Conservation (phyloP, 2,113 vertebrate genomes). For the Setophaga kirtlandii region DNA sequence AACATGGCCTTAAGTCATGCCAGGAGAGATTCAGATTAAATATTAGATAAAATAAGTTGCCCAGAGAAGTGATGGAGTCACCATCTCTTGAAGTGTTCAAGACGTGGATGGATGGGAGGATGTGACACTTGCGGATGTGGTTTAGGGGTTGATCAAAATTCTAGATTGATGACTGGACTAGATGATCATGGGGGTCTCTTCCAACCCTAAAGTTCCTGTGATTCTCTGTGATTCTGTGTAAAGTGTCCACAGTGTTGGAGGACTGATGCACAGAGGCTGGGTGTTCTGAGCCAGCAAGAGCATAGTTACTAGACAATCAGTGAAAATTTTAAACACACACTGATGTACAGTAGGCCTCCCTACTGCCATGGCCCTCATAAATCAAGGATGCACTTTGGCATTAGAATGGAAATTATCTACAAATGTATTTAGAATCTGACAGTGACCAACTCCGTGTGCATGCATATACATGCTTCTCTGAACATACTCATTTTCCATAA, state of each 20-base stretch:
- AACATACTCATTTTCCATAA: neutral
- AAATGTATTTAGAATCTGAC: neutral
- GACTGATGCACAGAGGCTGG: neutral
- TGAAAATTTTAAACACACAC: neutral
- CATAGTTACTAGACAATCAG: neutral
- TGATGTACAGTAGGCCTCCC: neutral
- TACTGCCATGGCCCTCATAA: neutral
- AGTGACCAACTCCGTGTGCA: rapidly evolving
- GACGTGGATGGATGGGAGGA: neutral
- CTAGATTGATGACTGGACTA: neutral
- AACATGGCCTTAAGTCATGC: neutral
- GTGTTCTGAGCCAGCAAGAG: neutral
- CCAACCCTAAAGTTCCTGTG: neutral
- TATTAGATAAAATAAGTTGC: neutral
- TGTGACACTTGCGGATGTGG: neutral
- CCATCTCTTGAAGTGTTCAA: neutral
- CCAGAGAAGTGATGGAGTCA: neutral
- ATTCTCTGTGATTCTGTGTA: neutral
- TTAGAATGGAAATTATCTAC: neutral
- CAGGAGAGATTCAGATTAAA: neutral
- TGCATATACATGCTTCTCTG: neutral
- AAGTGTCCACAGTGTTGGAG: neutral
- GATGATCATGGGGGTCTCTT: neutral
- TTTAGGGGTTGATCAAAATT: neutral
- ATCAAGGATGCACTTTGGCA: neutral